A percentile compares a stretch with the other conserved stretches of the same genome.
Evolutionary conservation across 2,797 vertebrate species (phyloP).

Genomic region (Setipinna tenuifilis): DNA sequence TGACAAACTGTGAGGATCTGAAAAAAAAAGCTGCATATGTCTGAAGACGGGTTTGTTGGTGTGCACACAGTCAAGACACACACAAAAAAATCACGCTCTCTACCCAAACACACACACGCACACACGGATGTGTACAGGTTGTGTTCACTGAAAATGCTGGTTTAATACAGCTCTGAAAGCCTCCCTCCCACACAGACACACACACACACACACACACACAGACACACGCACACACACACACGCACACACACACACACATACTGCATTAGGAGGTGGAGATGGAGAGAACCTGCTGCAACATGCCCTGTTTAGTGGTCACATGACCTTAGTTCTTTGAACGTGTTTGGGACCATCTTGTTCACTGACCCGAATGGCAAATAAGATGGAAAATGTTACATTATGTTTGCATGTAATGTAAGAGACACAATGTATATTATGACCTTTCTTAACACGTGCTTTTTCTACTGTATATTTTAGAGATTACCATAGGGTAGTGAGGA

Average conservation of each 20-base stretch:
- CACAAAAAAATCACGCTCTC: too few species aligned
- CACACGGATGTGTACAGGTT: conserved; percentile 23
- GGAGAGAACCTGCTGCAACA: conserved; percentile 47
- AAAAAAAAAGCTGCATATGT: background rate
- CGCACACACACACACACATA: background rate
- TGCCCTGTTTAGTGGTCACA: conserved; percentile 38
- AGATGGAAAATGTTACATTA: conserved; percentile 5
- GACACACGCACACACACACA: background rate
- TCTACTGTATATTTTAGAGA: background rate
- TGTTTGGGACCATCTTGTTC: conserved; percentile 46
- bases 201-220: background rate
- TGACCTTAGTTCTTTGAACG: conserved; percentile 41
- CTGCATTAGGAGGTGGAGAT: conserved; percentile 44
- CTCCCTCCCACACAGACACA: conserved; percentile 19
- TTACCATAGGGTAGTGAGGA: background rate
- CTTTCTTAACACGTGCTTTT: background rate
- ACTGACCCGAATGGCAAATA: conserved; percentile 52
- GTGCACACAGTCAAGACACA: background rate
- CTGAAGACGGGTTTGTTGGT: background rate
- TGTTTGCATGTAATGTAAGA: conserved; percentile 3
- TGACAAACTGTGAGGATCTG: background rate
- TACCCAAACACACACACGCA: conserved; percentile 50
- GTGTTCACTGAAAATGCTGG: background rate
- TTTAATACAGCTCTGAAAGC: conserved; percentile 1
- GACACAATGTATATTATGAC: conserved; percentile 18